phyloP scores from a whole-genome alignment of 2,888 invertebrate genomes.

The Isoperla grammatica region DNA sequence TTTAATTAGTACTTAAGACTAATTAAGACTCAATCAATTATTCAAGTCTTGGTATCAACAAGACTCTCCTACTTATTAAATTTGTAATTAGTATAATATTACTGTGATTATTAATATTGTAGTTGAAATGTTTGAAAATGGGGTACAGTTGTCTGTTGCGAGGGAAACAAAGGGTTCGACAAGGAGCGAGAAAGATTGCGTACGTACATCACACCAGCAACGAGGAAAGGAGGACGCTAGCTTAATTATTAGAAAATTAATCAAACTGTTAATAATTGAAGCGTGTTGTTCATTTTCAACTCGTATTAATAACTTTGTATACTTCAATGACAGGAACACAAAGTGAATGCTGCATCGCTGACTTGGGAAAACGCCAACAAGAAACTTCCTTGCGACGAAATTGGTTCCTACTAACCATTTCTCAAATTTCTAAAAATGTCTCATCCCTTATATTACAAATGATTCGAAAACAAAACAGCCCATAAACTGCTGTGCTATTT shows the following conservation, averaged over 20 bases:
- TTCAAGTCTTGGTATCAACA: conserved; percentile 29
- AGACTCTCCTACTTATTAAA: conserved; percentile 28
- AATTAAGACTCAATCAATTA: conserved; percentile 35
- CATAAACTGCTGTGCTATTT: too few relatives aligned
- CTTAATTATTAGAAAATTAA: conserved; percentile 11
- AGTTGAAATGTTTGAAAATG: conserved; percentile 4
- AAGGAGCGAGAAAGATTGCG: neutral
- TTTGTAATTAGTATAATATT: conserved; percentile 29
- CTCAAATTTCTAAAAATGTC: too few relatives aligned
- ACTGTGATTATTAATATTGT: conserved; percentile 19
- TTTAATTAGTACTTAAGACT: conserved; percentile 34
- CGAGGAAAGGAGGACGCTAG: neutral
- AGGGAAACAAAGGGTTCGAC: neutral
- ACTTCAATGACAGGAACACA: too few relatives aligned
- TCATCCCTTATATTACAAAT: too few relatives aligned
- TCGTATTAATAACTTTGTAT: neutral
- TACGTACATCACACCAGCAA: neutral
- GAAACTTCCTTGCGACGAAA: too few relatives aligned
- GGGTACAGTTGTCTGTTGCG: neutral
- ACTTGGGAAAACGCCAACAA: too few relatives aligned
- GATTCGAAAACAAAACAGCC: too few relatives aligned
- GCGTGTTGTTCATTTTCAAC: conserved; percentile 2
- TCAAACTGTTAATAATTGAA: conserved; percentile 6
- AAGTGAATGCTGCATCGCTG: too few relatives aligned
- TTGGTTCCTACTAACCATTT: too few relatives aligned